phyloP scores from a whole-genome alignment of 2,113 vertebrate genomes.

The Gymnobelideus leadbeateri region DNA sequence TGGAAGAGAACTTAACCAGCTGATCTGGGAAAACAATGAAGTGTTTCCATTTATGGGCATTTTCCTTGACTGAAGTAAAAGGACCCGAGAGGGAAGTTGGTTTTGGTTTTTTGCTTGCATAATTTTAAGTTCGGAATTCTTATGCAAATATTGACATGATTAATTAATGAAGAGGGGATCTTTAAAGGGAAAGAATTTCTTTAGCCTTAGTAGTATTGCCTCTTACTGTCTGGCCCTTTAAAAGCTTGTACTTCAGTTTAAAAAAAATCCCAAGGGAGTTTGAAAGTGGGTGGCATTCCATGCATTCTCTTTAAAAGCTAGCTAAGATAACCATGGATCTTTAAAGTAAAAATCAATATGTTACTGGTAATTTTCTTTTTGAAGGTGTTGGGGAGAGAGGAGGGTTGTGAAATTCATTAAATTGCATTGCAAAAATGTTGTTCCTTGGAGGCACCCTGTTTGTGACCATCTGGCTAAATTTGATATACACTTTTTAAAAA shows the following conservation, averaged over 20 bases:
- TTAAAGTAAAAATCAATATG: not conserved
- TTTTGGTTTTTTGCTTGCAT: not conserved
- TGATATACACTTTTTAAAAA: not conserved
- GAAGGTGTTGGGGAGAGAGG: not conserved
- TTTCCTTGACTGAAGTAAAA: not conserved
- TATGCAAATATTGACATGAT: not conserved
- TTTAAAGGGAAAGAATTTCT: not conserved
- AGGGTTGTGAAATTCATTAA: not conserved
- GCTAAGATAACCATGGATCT: not conserved
- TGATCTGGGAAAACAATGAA: slow-evolving; percentile 10
- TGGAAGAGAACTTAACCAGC: not conserved
- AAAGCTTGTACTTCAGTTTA: not conserved
- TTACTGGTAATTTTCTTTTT: not conserved
- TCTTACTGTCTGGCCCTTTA: not conserved
- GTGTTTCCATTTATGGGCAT: not conserved
- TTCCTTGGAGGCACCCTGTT: not conserved
- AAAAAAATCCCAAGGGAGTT: not conserved
- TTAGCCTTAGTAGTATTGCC: not conserved
- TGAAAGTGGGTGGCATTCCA: not conserved
- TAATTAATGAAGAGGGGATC: not conserved
- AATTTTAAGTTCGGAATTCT: not conserved
- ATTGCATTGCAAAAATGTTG: not conserved
- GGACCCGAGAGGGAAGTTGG: not conserved
- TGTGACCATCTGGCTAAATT: not conserved
- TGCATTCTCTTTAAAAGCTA: not conserved